Evolutionary conservation across 1,140 invertebrate species (phyloP), one percentile per base, ranked within the genome.

Genomic region (Hyposmocoma kahamanoa): DNA sequence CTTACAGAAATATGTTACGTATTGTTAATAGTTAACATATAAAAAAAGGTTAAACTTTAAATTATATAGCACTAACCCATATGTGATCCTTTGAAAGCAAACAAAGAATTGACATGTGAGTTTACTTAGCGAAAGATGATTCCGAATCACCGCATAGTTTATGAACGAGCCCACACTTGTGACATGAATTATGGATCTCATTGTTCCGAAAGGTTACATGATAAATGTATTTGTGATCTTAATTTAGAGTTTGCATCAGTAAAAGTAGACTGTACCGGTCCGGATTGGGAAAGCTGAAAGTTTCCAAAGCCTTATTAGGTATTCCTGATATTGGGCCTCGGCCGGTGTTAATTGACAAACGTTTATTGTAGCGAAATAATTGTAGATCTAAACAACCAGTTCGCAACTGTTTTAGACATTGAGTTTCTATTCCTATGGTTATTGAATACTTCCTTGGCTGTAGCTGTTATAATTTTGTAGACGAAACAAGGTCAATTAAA

Each of bases 201-300:
- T 73, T 72, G 68, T 72, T 73, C 59, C 55, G 70, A 71, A 72
- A 63, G 62, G 55, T 46, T 36, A 56, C 42, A 73, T 73, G 72
- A 73, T 73, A 73, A 70, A 76, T 73, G 72, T 63, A 59, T 59
- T 47, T 42, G 44, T 50, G 51, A 53, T 66, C 60, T 58, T 61
- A 66, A 67, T 68, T 66, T 66, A 60, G 54, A 55, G 50, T 47
- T 42, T 26, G 51, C 41, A 58, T 57, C 64, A 44, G 53, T 58
- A 59, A 56, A 62, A 66, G 47, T 65, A 53, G 50, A 61, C 44
- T 53, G 43, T 46, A 59, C 44, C 49, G 42, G n/a, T n/a, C 39
- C 54, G 34, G 26, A 32, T 50, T 39, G 22, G 48, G 50, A 62
- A 59, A 55, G 53, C 52, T 56, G 17, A 50, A 50, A 53, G 51